Conservation (phyloP, 2,888 invertebrate species). For the Drosophila meridiana region DNA sequence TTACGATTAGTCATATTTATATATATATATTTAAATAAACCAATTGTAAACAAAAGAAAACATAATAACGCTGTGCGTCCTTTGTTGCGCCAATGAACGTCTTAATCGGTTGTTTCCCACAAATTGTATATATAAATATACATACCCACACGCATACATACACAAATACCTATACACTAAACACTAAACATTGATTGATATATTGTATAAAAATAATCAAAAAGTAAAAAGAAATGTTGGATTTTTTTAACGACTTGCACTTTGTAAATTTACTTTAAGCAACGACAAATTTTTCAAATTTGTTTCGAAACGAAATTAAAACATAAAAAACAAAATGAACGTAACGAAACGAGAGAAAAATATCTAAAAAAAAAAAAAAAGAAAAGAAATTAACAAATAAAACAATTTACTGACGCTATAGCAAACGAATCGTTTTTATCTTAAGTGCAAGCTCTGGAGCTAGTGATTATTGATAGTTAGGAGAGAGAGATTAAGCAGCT, state of each 20-base stretch:
- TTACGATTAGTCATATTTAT: slow-evolving; percentile 60
- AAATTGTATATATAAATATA: slow-evolving; percentile 63
- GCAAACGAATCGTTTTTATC: slow-evolving; percentile 24
- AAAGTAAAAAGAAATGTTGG: slow-evolving; percentile 17
- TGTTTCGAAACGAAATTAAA: slow-evolving; percentile 35
- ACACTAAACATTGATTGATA: slow-evolving; percentile 23
- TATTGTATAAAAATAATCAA: slow-evolving; percentile 34
- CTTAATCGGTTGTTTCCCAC: slow-evolving; percentile 67
- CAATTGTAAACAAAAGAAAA: slow-evolving; percentile 42
- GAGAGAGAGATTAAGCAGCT: not conserved
- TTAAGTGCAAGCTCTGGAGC: slow-evolving; percentile 14
- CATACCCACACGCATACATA: slow-evolving; percentile 18
- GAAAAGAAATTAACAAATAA: not conserved
- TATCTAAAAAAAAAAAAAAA: not conserved
- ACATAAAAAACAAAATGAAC: slow-evolving; percentile 9
- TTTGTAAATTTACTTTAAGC: slow-evolving; percentile 48
- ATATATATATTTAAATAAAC: slow-evolving; percentile 40
- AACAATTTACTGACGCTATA: slow-evolving; percentile 21
- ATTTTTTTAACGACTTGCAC: slow-evolving; percentile 40
- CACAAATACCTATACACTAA: slow-evolving; percentile 6
- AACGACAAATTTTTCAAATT: slow-evolving; percentile 26
- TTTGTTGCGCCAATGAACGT: slow-evolving; percentile 51
- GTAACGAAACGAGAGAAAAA: slow-evolving; percentile 14
- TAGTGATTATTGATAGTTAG: slow-evolving; percentile 4
- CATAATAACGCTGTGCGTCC: slow-evolving; percentile 44